Base-by-base conservation (phyloP, 2,888 invertebrate genomes). In the Arenicola marina region DNA sequence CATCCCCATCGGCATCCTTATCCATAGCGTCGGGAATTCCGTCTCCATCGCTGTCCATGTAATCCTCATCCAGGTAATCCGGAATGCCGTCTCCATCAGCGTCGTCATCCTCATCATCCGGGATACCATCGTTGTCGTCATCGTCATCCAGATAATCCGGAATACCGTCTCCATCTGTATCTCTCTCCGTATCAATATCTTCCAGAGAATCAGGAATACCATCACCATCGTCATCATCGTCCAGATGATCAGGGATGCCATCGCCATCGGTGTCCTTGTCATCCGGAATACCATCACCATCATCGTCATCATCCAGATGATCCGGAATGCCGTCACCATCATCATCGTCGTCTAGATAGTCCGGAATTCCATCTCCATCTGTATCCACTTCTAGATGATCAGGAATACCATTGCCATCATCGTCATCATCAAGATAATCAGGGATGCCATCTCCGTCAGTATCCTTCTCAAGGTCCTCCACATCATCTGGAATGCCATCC, bases 321-420 rank as follows among this genome's bases (percentile, higher is more conserved):
- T 75, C 72, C 1, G 80, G 78, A 31, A 81, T 77, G n/a, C 80
- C 79, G 68, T 80, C 79, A 1, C 77, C 79, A 72, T 78, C 78
- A 11, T 61, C 65, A 59, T 78, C 78, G 44, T 43, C 48, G 3
- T 59, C 51, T 7, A 44, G 38, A 46, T 58, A 34, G 45, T 76
- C 24, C 73, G 76, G 55, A 62, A 76, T 57, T 4, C 71, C 72
- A 51, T 73, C 63, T 18, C 65, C 69, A 64, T 71, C 69, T 28
- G 61, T 65, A 58, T 72, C 71, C n/a, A 59, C 64, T 45, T 71
- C 68, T 29, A 56, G 24, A 33, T 61, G 24, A 56, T 69, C 67
- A 15, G 59, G 77, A 28, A 81, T 79, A 24, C 80, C 79, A 68
- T 80, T 79, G 1, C 75, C 77, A 70, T 79, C 78, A 56, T 71